Evolutionary conservation across 2,888 invertebrate genomes (phyloP).

Genomic region (Pseudeuparius sepicola): DNA sequence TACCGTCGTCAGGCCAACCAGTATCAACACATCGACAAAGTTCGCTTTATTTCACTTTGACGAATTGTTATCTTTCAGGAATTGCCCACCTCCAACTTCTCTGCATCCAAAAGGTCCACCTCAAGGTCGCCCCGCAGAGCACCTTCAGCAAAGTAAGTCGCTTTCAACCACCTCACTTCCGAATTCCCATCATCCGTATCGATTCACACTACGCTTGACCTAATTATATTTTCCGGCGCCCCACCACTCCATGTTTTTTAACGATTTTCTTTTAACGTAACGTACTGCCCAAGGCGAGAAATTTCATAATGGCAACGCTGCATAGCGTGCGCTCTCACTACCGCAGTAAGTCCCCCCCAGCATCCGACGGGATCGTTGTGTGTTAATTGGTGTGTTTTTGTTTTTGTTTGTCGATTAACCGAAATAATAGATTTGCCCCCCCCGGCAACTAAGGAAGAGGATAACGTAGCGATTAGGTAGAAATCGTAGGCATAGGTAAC

Average conservation of each 20-base stretch:
- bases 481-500: no score
- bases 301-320: conserved; percentile 38
- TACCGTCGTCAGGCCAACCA: no score
- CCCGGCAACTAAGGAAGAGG: no score
- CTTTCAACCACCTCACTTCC: background rate
- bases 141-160: conserved; percentile 27
- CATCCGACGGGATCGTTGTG: conserved; percentile 1
- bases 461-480: no score
- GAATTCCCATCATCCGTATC: background rate
- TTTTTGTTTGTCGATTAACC: conserved; percentile 1
- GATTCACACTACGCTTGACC: background rate
- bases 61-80: conserved; percentile 39
- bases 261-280: no score
- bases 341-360: conserved; percentile 37
- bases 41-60: no score
- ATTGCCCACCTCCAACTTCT: conserved; percentile 51
- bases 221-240: background rate
- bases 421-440: no score
- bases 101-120: conserved; percentile 61
- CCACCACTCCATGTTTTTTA: no score
- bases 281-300: conserved; percentile 38
- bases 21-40: no score
- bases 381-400: background rate
- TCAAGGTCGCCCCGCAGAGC: conserved; percentile 56
- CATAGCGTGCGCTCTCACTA: conserved; percentile 38